A percentile compares a stretch with the other conserved stretches of the same genome.
These are phyloP conservation scores for Tolypeutes matacus DNA, from an alignment of 2,797 vertebrate species.

Conservation along the genomic window DNA sequence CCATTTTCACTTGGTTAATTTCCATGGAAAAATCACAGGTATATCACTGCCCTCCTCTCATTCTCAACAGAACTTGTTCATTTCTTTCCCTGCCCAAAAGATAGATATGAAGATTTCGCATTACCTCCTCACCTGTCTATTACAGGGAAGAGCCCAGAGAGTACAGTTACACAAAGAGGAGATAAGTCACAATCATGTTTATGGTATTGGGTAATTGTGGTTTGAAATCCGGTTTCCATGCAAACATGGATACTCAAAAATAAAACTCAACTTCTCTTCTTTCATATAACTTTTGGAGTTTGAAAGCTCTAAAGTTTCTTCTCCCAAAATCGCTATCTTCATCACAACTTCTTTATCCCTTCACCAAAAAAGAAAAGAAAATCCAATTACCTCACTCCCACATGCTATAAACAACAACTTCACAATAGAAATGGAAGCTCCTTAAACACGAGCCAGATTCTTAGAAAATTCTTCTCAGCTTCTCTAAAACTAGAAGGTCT, in stretches of 20 bases:
- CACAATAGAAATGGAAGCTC: not conserved
- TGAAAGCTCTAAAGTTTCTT: not conserved
- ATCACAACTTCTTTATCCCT: not conserved
- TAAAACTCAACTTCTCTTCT: not conserved
- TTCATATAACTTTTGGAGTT: not conserved
- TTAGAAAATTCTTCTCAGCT: slow-evolving; percentile 10
- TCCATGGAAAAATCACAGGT: not conserved
- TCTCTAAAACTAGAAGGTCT: not conserved
- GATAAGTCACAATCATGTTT: not conserved
- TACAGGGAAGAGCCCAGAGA: fast-evolving
- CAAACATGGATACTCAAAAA: not conserved
- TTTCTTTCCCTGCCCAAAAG: not conserved
- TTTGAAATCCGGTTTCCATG: not conserved
- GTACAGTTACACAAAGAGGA: not conserved
- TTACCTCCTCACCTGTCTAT: not conserved
- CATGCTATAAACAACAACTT: not conserved
- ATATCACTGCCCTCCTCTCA: not conserved
- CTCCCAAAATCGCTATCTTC: not conserved
- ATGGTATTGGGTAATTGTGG: not conserved
- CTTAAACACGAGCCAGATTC: not conserved
- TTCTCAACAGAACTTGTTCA: not conserved
- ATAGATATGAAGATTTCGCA: not conserved
- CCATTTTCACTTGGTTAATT: not conserved
- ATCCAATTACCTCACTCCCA: not conserved
- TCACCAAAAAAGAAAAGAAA: not conserved